These are phyloP conservation scores for Pholis gunnellus DNA, from an alignment of 2,113 vertebrate genomes.

Conservation along the genomic window DNA sequence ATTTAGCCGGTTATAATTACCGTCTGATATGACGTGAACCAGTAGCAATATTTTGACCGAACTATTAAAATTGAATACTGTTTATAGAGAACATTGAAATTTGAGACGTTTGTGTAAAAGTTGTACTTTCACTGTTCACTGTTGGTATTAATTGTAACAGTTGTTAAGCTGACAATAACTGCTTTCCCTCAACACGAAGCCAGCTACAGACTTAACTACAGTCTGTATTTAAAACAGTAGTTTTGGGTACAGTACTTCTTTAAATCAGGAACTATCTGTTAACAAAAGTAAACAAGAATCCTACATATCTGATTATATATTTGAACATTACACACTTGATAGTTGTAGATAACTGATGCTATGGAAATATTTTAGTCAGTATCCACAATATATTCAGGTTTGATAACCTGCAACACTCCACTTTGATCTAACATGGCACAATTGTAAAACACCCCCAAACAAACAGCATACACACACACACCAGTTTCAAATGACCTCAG, in stretches of 20 bases:
- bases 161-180: not conserved
- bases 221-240: not conserved
- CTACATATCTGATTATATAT: not conserved
- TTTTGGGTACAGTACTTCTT: not conserved
- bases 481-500: constrained; percentile 67
- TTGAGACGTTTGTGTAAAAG: not conserved
- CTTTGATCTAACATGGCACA: constrained; percentile 43
- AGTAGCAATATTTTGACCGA: not conserved
- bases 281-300: not conserved
- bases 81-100: not conserved
- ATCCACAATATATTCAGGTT: not conserved
- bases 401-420: constrained; percentile 10
- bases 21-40: not conserved
- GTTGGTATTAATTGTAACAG: not conserved
- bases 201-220: not conserved
- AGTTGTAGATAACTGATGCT: not conserved
- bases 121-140: not conserved
- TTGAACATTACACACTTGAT: not conserved
- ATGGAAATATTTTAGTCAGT: not conserved
- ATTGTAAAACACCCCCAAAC: constrained; percentile 63
- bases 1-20: not conserved
- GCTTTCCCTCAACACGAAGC: not conserved
- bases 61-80: not conserved
- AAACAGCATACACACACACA: constrained; percentile 40
- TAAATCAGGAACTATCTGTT: not conserved